Evolutionary conservation across 2,888 invertebrate genomes (phyloP).

Genomic region (Craniophora ligustri): DNA sequence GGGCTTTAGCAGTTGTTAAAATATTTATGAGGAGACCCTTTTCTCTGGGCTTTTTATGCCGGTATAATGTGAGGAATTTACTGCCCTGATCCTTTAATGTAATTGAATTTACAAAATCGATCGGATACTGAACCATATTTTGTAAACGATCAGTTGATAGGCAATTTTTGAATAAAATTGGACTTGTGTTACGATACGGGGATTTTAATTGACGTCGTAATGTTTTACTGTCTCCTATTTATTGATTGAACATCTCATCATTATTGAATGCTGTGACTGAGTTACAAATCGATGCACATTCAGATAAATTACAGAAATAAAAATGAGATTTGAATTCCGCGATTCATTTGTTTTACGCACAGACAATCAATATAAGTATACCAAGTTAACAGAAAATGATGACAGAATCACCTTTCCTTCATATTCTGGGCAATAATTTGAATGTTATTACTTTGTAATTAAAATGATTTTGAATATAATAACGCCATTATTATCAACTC

Average conservation of each 20-base stretch:
- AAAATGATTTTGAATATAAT: too few relatives aligned
- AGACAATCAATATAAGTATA: too few relatives aligned
- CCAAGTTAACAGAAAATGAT: too few relatives aligned
- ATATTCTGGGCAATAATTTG: too few relatives aligned
- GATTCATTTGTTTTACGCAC: not conserved
- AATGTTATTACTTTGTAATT: too few relatives aligned
- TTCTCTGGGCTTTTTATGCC: conserved; percentile 72
- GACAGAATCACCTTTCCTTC: too few relatives aligned
- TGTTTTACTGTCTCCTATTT: conserved; percentile 21
- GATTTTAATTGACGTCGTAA: conserved; percentile 21
- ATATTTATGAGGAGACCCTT: conserved; percentile 80
- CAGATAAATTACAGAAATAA: not conserved
- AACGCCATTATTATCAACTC: too few relatives aligned
- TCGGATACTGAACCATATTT: conserved; percentile 59
- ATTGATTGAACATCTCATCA: conserved; percentile 21
- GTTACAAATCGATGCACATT: conserved; percentile 9
- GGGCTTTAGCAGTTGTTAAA: conserved; percentile 66
- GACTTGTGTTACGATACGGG: not conserved
- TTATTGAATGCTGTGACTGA: conserved; percentile 12
- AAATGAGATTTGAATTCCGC: not conserved
- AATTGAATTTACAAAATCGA: conserved; percentile 74
- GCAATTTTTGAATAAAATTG: conserved; percentile 21
- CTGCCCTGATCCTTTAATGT: conserved; percentile 73
- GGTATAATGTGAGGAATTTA: conserved; percentile 79
- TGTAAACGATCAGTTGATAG: conserved; percentile 39